These are phyloP conservation scores for Drosophila sordidula DNA, from an alignment of 2,888 invertebrate genomes.

Conservation along the genomic window DNA sequence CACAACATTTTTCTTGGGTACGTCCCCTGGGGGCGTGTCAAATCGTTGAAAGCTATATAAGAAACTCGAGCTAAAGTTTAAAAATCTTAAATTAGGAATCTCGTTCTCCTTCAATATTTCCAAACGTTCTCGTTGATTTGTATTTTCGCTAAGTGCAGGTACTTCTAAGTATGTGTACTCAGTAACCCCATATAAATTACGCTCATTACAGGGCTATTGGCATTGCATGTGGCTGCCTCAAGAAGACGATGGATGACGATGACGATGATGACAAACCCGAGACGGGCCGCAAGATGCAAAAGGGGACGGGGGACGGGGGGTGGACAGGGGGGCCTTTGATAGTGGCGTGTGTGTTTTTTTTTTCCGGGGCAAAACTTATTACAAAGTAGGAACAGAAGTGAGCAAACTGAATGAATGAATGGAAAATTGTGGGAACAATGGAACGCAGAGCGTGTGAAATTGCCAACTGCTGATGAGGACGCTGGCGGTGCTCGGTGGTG, in stretches of 20 bases:
- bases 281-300: constrained; percentile 17
- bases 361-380: constrained; percentile 70
- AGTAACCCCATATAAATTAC: constrained; percentile 66
- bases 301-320: background rate
- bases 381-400: constrained; percentile 78
- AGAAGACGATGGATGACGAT: constrained; percentile 23
- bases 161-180: constrained; percentile 44
- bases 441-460: constrained; percentile 71
- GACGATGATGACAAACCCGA: constrained; percentile 32
- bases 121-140: background rate
- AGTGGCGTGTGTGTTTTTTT: constrained; percentile 19
- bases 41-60: no score
- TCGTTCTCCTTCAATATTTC: no score
- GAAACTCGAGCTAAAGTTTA: no score
- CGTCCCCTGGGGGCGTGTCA: no score
- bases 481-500: constrained; percentile 26
- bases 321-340: background rate
- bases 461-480: constrained; percentile 40
- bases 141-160: background rate
- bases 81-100: no score
- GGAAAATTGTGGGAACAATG: constrained; percentile 82
- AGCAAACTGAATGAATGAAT: constrained; percentile 79
- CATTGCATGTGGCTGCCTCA: constrained; percentile 50
- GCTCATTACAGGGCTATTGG: constrained; percentile 64
- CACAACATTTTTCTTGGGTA: no score